Conservation (phyloP, 2,797 vertebrate genomes). For the Pseudochirops cupreus region DNA sequence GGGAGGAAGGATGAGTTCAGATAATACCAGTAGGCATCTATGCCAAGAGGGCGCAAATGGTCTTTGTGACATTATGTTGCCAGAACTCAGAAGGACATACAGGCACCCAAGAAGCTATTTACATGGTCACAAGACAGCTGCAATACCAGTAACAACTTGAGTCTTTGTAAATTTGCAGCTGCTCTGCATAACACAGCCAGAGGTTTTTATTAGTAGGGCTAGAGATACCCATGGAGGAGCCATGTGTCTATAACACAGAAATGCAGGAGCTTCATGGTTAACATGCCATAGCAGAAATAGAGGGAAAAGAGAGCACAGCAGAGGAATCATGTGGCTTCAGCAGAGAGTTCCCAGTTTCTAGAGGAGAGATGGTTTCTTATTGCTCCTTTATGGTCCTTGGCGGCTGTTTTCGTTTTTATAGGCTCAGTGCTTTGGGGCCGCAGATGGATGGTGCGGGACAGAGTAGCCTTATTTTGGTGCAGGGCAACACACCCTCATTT, state of each 20-base stretch:
- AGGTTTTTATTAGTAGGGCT: slow-evolving; percentile 28
- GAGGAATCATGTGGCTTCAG: slow-evolving; percentile 48
- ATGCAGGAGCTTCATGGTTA: not conserved
- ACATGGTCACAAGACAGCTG: slow-evolving; percentile 61
- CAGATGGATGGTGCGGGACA: slow-evolving; percentile 80
- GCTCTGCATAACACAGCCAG: slow-evolving; percentile 61
- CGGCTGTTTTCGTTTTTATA: slow-evolving; percentile 74
- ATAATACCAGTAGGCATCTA: slow-evolving; percentile 63
- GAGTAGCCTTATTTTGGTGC: slow-evolving; percentile 73
- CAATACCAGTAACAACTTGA: slow-evolving; percentile 34
- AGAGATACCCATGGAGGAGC: slow-evolving; percentile 14
- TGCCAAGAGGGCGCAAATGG: slow-evolving; percentile 37
- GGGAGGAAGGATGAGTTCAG: slow-evolving; percentile 53
- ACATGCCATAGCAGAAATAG: slow-evolving; percentile 28
- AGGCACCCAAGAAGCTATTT: slow-evolving; percentile 14
- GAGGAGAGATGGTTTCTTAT: slow-evolving; percentile 39
- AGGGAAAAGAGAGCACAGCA: not conserved
- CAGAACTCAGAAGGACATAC: slow-evolving; percentile 53
- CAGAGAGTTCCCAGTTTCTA: slow-evolving; percentile 32
- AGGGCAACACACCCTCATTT: slow-evolving; percentile 78
- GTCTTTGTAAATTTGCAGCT: slow-evolving; percentile 68
- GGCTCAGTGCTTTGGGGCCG: slow-evolving; percentile 67
- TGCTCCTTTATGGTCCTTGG: slow-evolving; percentile 67
- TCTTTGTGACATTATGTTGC: slow-evolving; percentile 54
- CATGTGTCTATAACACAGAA: slow-evolving; percentile 62